These are phyloP conservation scores for Hydrocynus forskahlii DNA, from an alignment of 2,797 vertebrate genomes.

Conservation along the genomic window DNA sequence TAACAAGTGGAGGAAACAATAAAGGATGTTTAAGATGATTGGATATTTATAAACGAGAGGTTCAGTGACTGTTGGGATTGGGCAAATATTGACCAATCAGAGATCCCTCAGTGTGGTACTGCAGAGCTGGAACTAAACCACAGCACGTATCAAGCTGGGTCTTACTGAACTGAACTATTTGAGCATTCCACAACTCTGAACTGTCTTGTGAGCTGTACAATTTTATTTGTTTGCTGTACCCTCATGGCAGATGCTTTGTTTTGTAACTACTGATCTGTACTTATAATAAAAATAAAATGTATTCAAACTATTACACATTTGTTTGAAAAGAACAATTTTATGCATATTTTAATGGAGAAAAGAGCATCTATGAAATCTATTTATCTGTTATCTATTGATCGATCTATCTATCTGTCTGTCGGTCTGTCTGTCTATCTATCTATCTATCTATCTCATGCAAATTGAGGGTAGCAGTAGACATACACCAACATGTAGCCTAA, in stretches of 20 bases:
- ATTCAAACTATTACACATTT: constrained; percentile 79
- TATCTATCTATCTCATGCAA: background rate
- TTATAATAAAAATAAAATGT: constrained; percentile 91
- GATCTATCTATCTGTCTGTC: too few relatives aligned
- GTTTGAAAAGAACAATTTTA: constrained; percentile 60
- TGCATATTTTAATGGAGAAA: constrained; percentile 13
- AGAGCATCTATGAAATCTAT: background rate
- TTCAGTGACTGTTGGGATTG: constrained; percentile 52
- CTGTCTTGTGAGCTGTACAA: constrained; percentile 85
- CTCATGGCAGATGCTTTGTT: constrained; percentile 87
- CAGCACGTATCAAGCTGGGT: constrained; percentile 60
- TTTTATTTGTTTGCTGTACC: constrained; percentile 80
- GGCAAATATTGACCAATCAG: constrained; percentile 63
- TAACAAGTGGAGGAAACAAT: constrained; percentile 52
- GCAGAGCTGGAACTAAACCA: constrained; percentile 65
- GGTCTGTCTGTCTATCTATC: too few relatives aligned
- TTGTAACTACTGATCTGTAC: constrained; percentile 91
- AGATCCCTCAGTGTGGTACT: constrained; percentile 67
- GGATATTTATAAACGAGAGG: constrained; percentile 51
- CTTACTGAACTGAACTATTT: constrained; percentile 74
- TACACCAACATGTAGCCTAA: too few relatives aligned
- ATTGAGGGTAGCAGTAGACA: too few relatives aligned
- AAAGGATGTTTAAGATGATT: constrained; percentile 55
- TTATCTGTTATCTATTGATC: background rate
- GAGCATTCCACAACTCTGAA: constrained; percentile 82